Evolutionary conservation across 1,140 invertebrate species (phyloP).

Genomic region (Laodelphax striatellus): DNA sequence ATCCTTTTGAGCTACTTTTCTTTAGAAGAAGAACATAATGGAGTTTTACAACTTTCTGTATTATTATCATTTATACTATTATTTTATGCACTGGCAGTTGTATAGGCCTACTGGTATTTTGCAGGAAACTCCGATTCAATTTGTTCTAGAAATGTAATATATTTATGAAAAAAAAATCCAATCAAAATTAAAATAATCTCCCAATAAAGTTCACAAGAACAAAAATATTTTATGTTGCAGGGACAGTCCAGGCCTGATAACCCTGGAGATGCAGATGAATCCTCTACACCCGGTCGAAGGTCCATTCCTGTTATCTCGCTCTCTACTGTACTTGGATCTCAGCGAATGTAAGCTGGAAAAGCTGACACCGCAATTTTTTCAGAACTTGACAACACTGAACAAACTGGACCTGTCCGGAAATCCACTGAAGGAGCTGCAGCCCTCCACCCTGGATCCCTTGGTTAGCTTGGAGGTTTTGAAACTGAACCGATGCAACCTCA

Average conservation of each 20-base stretch:
- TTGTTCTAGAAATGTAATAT: no score
- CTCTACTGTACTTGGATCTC: constrained; percentile 52
- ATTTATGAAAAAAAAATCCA: no score
- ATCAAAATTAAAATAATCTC: no score
- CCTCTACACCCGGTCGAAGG: constrained; percentile 45
- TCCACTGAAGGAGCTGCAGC: constrained; percentile 42
- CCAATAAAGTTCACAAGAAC: no score
- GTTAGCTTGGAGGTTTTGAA: constrained; percentile 50
- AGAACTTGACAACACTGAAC: constrained; percentile 48
- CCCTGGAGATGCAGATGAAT: constrained; percentile 58
- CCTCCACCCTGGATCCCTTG: constrained; percentile 46
- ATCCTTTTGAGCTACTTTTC: no score
- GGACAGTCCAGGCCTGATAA: constrained; percentile 52
- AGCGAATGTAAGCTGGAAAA: constrained; percentile 45
- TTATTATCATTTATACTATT: no score
- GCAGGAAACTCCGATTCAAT: no score
- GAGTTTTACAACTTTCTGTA: no score
- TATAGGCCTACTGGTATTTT: no score
- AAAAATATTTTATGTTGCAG: constrained; percentile 33
- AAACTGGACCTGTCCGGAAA: constrained; percentile 56
- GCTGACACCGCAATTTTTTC: constrained; percentile 50
- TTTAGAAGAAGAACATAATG: no score
- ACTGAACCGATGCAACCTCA: constrained; percentile 50
- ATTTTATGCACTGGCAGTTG: no score
- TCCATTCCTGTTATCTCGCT: constrained; percentile 50